Percentiles rank a stretch among this genome's conserved stretches.
Evolutionary conservation across 2,888 invertebrate species (phyloP).

Genomic region (Branchipolynoe longqiensis): DNA sequence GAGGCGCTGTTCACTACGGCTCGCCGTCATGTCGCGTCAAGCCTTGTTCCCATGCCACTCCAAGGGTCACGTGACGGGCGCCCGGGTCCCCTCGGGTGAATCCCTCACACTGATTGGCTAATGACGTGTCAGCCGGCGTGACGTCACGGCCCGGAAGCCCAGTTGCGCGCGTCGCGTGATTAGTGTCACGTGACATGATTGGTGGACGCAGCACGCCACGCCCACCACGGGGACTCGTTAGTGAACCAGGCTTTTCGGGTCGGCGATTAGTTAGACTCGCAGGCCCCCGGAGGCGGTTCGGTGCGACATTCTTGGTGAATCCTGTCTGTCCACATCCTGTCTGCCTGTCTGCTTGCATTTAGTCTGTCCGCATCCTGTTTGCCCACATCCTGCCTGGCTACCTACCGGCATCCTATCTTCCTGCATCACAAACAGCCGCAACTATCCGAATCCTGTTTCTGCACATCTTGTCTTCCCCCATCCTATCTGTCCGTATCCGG

Average conservation of each 20-base stretch:
- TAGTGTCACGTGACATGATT: slow-evolving; percentile 25
- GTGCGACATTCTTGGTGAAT: no score
- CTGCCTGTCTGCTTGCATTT: slow-evolving; percentile 28
- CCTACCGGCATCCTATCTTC: no score
- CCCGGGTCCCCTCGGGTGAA: neutral
- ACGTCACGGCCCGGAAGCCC: neutral
- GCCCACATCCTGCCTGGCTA: neutral
- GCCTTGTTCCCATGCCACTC: neutral
- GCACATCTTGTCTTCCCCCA: neutral
- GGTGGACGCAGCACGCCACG: no score
- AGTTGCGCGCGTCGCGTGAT: slow-evolving; percentile 20
- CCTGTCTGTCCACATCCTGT: slow-evolving; percentile 35
- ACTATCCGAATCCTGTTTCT: no score
- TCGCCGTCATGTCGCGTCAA: neutral
- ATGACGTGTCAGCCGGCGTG: slow-evolving; percentile 37
- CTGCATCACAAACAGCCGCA: no score
- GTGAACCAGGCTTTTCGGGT: no score
- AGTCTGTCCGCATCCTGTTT: slow-evolving; percentile 20
- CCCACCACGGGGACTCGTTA: no score
- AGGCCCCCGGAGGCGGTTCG: no score
- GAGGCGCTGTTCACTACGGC: neutral
- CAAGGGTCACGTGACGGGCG: slow-evolving; percentile 36
- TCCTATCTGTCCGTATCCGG: neutral
- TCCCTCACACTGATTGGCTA: slow-evolving; percentile 30
- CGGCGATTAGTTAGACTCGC: no score